Evolutionary conservation across 2,888 invertebrate genomes (phyloP), one percentile per base, ranked within the genome.

Genomic region (Apotomis capreana): DNA sequence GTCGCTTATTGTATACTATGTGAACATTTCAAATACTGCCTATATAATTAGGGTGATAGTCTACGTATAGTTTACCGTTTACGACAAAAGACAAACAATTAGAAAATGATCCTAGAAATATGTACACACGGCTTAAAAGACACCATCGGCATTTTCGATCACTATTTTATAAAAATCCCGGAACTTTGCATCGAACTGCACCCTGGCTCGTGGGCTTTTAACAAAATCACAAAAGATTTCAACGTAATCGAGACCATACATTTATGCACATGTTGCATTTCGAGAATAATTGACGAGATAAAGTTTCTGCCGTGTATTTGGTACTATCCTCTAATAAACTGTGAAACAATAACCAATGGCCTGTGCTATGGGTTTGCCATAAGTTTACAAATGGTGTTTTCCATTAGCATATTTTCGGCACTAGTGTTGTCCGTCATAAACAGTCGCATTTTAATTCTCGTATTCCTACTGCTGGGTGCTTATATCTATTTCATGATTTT

Each of bases 401-500:
- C 51, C 51, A 9, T 51, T 6, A 51, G 51, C 12, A 51, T 51
- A 51, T 51, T 9, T 10, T 51, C 51, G 8, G 4, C 8, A 3
- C 4, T 51, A 6, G 3, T 51, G 9, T 10, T 51, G 12, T 51
- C 51, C 3, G 10, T 51, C 10, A 9, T 51, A 51, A 51, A 51
- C 10, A 51, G 51, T 51, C 9, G 12, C 9, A 51, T 51, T 4
- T 51, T 51, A 51, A 51, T 51, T 51, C 51, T 51, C 4, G 10
- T 51, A 6, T 51, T 51, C 12, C 8, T 51, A 6, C 3, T 51
- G 9, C 10, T 51, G 51, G 51, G 51, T 51, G 51, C 51, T 5
- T 51, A 51, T 51, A 51, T 51, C 8, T 51, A 51, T 51, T 51
- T 51, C 51, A 51, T 51, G 51, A 10, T 51, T 51, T 51, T 51